These are phyloP conservation scores for Peromyscus melanophrys DNA, from an alignment of 2,797 vertebrate species.

Conservation along the genomic window DNA sequence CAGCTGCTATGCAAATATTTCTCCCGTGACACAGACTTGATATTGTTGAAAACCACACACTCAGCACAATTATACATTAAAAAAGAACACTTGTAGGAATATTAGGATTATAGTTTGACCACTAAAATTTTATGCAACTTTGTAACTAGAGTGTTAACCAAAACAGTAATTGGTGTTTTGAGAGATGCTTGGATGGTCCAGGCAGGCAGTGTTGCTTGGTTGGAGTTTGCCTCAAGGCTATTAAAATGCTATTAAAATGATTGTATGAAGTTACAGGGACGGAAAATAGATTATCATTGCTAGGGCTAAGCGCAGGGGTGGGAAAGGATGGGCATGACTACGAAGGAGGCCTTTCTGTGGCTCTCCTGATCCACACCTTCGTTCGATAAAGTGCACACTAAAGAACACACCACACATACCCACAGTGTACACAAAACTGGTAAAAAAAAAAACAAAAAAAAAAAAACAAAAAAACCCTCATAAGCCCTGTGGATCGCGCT, in stretches of 20 bases:
- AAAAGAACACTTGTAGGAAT: conserved; percentile 71
- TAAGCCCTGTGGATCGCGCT: not conserved
- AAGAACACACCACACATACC: not conserved
- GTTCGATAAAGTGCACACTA: not conserved
- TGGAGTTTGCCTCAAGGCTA: conserved; percentile 70
- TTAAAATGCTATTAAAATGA: conserved; percentile 79
- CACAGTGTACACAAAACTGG: not conserved
- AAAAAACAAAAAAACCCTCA: not conserved
- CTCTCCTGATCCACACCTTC: not conserved
- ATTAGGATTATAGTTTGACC: conserved; percentile 50
- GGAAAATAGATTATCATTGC: conserved; percentile 42
- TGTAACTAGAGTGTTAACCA: conserved; percentile 57
- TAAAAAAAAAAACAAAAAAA: not conserved
- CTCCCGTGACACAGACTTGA: conserved; percentile 31
- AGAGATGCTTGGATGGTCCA: conserved; percentile 70
- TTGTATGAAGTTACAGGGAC: conserved; percentile 49
- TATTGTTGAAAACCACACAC: conserved; percentile 50
- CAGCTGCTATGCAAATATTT: conserved; percentile 54
- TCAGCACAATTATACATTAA: conserved; percentile 64
- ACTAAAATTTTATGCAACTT: conserved; percentile 73
- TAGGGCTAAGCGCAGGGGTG: not conserved
- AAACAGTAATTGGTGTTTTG: conserved; percentile 74
- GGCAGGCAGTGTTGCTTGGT: conserved; percentile 44
- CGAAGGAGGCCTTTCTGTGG: not conserved
- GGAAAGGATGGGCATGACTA: not conserved